A percentile compares a stretch with the other conserved stretches of the same genome.
These are phyloP conservation scores for Tetranychus piercei DNA, from an alignment of 2,888 invertebrate genomes.

Conservation along the genomic window DNA sequence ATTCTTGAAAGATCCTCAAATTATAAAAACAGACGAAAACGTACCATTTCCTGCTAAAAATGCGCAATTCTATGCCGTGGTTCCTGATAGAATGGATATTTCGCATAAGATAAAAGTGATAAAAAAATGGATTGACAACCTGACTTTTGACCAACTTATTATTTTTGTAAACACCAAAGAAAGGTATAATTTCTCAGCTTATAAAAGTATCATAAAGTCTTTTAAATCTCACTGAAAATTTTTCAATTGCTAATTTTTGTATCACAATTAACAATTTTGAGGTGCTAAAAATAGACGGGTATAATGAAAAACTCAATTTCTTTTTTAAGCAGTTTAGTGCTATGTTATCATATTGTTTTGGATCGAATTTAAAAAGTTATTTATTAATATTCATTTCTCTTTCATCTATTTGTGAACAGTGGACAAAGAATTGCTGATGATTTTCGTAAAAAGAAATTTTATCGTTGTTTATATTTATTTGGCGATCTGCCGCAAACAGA, in stretches of 20 bases:
- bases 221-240: too few species aligned
- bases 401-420: not conserved
- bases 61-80: constrained; percentile 46
- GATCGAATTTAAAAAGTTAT: too few species aligned
- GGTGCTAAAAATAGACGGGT: too few species aligned
- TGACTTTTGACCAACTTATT: not conserved
- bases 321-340: too few species aligned
- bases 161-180: constrained; percentile 3
- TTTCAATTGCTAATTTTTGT: too few species aligned
- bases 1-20: constrained; percentile 58
- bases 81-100: not conserved
- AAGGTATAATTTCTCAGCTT: not conserved
- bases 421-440: constrained; percentile 43
- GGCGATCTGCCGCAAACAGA: constrained; percentile 59
- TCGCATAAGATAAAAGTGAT: not conserved
- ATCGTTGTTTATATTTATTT: constrained; percentile 16
- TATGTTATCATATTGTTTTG: too few species aligned
- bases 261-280: too few species aligned
- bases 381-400: not conserved
- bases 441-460: constrained; percentile 45
- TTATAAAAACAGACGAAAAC: constrained; percentile 51
- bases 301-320: too few species aligned
- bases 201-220: too few species aligned
- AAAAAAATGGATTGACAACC: constrained; percentile 4
- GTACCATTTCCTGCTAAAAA: constrained; percentile 51